Percentiles rank a stretch among this genome's conserved stretches.
phyloP scores from a whole-genome alignment of 2,888 invertebrate species.

The Polyploca ridens region DNA sequence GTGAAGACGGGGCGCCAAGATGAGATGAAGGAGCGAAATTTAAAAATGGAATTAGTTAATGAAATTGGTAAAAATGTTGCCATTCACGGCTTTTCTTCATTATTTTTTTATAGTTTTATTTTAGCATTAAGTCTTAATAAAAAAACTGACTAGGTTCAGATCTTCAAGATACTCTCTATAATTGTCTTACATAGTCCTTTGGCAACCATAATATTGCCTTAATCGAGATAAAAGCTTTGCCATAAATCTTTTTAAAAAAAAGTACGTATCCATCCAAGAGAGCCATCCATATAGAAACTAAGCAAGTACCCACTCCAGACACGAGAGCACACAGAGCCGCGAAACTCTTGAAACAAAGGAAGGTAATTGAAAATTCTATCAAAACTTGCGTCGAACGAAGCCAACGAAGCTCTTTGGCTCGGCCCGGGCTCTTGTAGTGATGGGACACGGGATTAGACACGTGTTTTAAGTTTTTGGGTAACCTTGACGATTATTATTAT shows the following conservation, averaged over 20 bases:
- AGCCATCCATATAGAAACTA: conserved; percentile 25
- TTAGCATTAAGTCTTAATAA: too few relatives aligned
- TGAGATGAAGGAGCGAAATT: neutral
- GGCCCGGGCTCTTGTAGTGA: conserved; percentile 31
- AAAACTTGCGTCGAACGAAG: conserved; percentile 79
- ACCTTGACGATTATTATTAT: too few relatives aligned
- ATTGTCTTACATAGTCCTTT: too few relatives aligned
- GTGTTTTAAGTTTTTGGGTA: neutral
- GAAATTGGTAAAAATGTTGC: too few relatives aligned
- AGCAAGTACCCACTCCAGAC: conserved; percentile 27
- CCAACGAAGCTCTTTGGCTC: conserved; percentile 46
- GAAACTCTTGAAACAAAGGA: conserved; percentile 79
- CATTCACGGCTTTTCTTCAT: too few relatives aligned
- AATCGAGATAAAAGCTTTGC: neutral
- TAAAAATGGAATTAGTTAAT: neutral
- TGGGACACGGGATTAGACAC: conserved; percentile 23
- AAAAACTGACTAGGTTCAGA: too few relatives aligned
- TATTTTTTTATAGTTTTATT: too few relatives aligned
- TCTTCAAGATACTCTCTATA: too few relatives aligned
- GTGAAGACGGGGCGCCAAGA: conserved; percentile 15
- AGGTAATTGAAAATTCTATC: conserved; percentile 84
- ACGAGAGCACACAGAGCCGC: conserved; percentile 32
- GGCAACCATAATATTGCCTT: too few relatives aligned
- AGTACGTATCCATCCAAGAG: neutral
- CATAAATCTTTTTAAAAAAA: neutral